Conservation (phyloP, 1,140 invertebrate species). For the Phenacoccus solenopsis region DNA sequence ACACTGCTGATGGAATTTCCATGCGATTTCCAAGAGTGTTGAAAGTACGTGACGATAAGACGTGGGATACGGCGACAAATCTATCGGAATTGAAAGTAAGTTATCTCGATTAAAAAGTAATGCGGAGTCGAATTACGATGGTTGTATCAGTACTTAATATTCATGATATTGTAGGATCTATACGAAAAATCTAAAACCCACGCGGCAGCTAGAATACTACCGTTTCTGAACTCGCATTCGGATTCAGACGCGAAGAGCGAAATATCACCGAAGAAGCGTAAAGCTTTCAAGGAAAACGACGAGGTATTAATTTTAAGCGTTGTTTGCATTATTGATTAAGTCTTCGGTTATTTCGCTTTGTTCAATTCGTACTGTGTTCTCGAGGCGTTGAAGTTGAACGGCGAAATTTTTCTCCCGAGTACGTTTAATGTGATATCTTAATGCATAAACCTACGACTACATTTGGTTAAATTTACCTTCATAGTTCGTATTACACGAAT, state of each 20-base stretch:
- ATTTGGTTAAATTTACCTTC: no score
- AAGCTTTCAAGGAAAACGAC: background rate
- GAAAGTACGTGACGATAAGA: conserved; percentile 67
- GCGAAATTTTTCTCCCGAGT: conserved; percentile 10
- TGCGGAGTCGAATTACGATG: background rate
- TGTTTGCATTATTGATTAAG: background rate
- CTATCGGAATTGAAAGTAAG: conserved; percentile 50
- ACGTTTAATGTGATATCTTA: conserved; percentile 8
- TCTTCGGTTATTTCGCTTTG: background rate
- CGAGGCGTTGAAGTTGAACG: background rate
- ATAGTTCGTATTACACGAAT: no score
- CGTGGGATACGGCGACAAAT: conserved; percentile 68
- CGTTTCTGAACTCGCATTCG: background rate
- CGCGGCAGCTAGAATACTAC: background rate
- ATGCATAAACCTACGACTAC: no score
- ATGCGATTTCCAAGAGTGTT: conserved; percentile 85
- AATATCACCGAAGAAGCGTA: background rate
- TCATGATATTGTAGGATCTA: background rate
- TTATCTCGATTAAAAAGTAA: conserved; percentile 1
- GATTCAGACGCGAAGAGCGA: background rate
- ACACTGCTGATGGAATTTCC: conserved; percentile 83
- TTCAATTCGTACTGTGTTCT: background rate
- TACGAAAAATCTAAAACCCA: background rate
- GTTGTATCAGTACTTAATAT: no score
- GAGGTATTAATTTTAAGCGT: background rate